Evolutionary conservation across 2,113 vertebrate species (phyloP).

Genomic region (Columba janthina): DNA sequence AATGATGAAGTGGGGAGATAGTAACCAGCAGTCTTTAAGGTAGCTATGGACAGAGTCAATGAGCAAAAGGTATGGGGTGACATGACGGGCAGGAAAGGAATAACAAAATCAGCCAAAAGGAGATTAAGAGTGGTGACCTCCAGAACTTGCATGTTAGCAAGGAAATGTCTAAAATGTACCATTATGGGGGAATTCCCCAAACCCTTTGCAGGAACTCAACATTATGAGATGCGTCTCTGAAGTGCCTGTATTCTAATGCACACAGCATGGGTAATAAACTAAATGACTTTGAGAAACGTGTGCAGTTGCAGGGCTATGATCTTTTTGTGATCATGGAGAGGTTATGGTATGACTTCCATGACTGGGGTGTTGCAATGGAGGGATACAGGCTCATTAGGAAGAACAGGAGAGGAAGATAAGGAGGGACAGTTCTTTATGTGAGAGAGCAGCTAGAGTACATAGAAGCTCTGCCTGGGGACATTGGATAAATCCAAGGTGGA

Average conservation of each 20-base stretch:
- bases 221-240: not conserved
- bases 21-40: fast-evolving
- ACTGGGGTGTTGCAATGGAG: not conserved
- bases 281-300: not conserved
- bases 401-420: not conserved
- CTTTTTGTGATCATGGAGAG: not conserved
- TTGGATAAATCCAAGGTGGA: not conserved
- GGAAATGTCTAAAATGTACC: not conserved
- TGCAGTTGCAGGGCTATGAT: not conserved
- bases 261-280: not conserved
- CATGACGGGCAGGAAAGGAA: not conserved
- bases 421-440: too few relatives aligned
- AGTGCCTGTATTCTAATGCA: not conserved
- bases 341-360: not conserved
- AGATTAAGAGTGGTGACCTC: not conserved
- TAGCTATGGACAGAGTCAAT: not conserved
- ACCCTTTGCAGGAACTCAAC: not conserved
- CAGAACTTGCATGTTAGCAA: not conserved
- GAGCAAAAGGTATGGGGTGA: not conserved
- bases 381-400: not conserved
- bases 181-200: not conserved
- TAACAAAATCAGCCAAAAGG: not conserved
- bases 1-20: not conserved
- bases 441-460: too few relatives aligned
- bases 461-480: not conserved